Conservation (phyloP, 2,113 vertebrate genomes). For the Delphinapterus leucas region DNA sequence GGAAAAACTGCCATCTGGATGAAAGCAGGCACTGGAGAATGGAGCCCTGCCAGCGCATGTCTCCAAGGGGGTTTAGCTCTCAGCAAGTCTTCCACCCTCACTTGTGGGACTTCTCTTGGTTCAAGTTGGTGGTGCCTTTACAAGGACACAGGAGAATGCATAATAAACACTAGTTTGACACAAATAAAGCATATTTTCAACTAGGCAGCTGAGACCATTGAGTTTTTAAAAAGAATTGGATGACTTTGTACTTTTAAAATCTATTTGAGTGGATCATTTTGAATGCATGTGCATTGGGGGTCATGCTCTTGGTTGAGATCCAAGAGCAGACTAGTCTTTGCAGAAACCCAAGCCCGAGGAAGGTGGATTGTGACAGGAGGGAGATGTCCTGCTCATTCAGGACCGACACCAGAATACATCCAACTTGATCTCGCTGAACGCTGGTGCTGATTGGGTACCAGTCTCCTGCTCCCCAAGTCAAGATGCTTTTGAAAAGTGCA, state of each 20-base stretch:
- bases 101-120: rapidly evolving
- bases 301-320: rapidly evolving
- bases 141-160: neutral
- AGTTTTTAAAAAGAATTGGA: neutral
- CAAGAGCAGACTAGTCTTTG: neutral
- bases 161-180: rapidly evolving
- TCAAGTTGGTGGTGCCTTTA: rapidly evolving
- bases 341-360: neutral
- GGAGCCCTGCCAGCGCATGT: rapidly evolving
- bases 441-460: rapidly evolving
- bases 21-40: rapidly evolving
- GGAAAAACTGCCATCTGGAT: neutral
- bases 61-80: neutral
- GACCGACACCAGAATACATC: rapidly evolving
- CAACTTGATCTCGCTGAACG: rapidly evolving
- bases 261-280: neutral
- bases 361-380: rapidly evolving
- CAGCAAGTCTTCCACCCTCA: neutral
- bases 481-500: neutral
- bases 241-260: neutral
- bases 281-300: rapidly evolving
- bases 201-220: rapidly evolving
- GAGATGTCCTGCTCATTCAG: rapidly evolving
- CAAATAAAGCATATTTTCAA: rapidly evolving
- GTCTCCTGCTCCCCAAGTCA: no score